Base-by-base conservation (phyloP, 2,113 vertebrate genomes). In the Podarcis muralis region DNA sequence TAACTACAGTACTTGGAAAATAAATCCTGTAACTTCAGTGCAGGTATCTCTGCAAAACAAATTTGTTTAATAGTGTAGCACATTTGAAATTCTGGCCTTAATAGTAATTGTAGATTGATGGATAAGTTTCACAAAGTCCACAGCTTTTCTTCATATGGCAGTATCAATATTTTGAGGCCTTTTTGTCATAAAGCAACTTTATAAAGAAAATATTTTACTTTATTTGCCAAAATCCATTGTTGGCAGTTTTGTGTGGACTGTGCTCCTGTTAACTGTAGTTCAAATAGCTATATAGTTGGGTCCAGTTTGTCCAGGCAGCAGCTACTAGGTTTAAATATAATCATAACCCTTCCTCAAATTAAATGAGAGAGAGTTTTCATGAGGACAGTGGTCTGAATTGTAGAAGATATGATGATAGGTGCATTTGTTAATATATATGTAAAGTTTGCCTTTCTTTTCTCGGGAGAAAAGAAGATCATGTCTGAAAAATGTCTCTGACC, bases 401-500 rank as follows among this genome's bases (percentile, higher is more conserved):
- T 30, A 78, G 3, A 74, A 87, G 75, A 89, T 57, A 25, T 78
- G 83, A 25, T 89, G 93, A 72, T 62, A 90, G 78, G 25, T 65
- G n/a, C 16, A 94, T 62, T 40, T 94, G 85, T 92, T 15, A 72
- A 90, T 89, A 65, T 86, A 65, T 53, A 84, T 89, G 35, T 86
- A 91, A 90, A 94, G 65, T 86, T 57, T 92, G 23, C 68, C 69
- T 95, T 76, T 91, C 94, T 96, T 96, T 90, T 92, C 92, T 93
- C 90, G 95, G 92, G 95, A 95, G 93, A 92, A 93, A 92, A 99
- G 99, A 93, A 96, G 99, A 59, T 99, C 99, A 93, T 96, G 98
- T 96, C 96, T 99, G 91, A 98, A 98, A 97, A 99, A 99, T 74
- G 99, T 99, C 62, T 99, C 99, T 2, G 99, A 99, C 96, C 97